Evolutionary conservation across 2,113 vertebrate species (phyloP), one percentile per base, ranked within the genome.

Genomic region (Aramus guarauna): DNA sequence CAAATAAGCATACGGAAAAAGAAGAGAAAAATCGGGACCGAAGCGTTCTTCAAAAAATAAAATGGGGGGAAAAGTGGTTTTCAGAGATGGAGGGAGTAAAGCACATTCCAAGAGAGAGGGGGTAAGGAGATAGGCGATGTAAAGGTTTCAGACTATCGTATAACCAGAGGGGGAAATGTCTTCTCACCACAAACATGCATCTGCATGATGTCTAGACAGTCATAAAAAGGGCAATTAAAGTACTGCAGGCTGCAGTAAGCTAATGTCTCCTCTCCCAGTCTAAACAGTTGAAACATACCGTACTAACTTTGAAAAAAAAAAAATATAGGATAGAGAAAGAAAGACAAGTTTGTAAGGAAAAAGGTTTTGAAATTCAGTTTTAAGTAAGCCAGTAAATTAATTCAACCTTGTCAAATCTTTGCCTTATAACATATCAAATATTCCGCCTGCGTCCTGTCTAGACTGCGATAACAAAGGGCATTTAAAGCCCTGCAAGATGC

Each of bases 401-500:
- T 97, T 98, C 98, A 96, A 96, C 97, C 97, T 97, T 97, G 97
- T 97, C 97, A 97, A 97, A 97, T 97, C 97, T 96, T 90, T 97
- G 95, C 96, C 96, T 97, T 97, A 85, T 91, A 96, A 92, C 95
- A 93, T 97, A 98, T 98, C 98, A 97, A 97, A 98, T 98, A 98
- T 97, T 98, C 98, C 37, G 94, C 98, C 94, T 97, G 98, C 98
- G 96, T 97, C 98, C 98, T 97, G 98, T 98, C 98, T 98, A 98
- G 98, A 98, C 98, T 98, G 97, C 52, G 86, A 97, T 98, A 98
- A 98, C 98, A 98, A 98, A 98, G 98, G 98, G 97, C 98, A 98
- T 98, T 98, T 97, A 98, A 98, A 98, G 97, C 93, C 96, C 93
- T 87, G 95, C 94, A 97, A 98, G 98, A 98, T 97, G 91, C 96